These are phyloP conservation scores for Hypotaenidia okinawae DNA, from an alignment of 2,797 vertebrate species.

Conservation along the genomic window DNA sequence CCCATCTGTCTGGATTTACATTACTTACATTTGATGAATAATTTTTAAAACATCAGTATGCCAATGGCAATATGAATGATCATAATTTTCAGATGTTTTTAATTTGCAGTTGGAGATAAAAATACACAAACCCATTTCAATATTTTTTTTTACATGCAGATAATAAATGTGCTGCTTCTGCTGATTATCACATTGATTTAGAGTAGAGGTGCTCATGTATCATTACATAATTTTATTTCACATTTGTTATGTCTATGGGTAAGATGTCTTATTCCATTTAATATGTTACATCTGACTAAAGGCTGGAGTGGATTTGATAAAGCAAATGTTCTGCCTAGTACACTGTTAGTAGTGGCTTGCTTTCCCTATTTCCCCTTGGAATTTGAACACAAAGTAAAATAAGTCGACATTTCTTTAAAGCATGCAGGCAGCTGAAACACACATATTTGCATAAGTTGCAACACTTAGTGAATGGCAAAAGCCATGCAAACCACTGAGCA, in stretches of 20 bases:
- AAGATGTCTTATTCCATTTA: slow-evolving; percentile 45
- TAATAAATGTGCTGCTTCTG: slow-evolving; percentile 35
- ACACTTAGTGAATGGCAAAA: slow-evolving; percentile 55
- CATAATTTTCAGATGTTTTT: slow-evolving; percentile 52
- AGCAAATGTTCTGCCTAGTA: background rate
- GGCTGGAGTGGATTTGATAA: background rate
- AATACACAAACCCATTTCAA: slow-evolving; percentile 29
- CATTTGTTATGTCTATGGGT: slow-evolving; percentile 23
- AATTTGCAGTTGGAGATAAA: slow-evolving; percentile 54
- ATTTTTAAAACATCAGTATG: slow-evolving; percentile 28
- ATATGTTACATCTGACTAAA: slow-evolving; percentile 32
- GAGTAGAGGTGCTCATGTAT: background rate
- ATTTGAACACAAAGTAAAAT: slow-evolving; percentile 13
- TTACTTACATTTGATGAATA: background rate
- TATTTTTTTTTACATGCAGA: slow-evolving; percentile 36
- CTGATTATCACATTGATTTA: slow-evolving; percentile 37
- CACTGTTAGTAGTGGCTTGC: background rate
- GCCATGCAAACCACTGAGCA: slow-evolving; percentile 55
- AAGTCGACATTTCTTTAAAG: slow-evolving; percentile 44
- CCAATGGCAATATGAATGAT: background rate
- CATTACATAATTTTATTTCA: slow-evolving; percentile 44
- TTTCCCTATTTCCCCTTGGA: slow-evolving; percentile 12
- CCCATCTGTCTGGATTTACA: slow-evolving; percentile 6
- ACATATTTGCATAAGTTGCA: slow-evolving; percentile 40
- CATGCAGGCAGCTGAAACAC: slow-evolving; percentile 64